These are phyloP conservation scores for Chrysomallon squamiferum DNA, from an alignment of 1,140 invertebrate genomes.

Conservation along the genomic window DNA sequence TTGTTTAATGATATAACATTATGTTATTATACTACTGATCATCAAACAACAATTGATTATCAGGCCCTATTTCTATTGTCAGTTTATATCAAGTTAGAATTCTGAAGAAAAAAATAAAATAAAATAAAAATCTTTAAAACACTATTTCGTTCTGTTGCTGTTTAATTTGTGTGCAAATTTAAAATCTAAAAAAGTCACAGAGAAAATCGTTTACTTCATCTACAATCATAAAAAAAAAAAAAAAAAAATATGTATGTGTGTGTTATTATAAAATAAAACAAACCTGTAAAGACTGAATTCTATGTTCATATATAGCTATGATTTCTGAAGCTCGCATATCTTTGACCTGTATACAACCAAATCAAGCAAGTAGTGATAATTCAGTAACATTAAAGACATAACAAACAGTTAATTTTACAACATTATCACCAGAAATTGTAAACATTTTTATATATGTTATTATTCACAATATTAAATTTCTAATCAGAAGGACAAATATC, in stretches of 20 bases:
- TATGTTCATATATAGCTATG: conserved; percentile 63
- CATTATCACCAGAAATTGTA: background rate
- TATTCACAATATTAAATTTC: background rate
- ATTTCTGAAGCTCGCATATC: conserved; percentile 59
- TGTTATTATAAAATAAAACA: too few species aligned
- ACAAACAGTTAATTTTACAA: background rate
- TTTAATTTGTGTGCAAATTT: too few species aligned
- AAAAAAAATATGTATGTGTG: too few species aligned
- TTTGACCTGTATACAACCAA: conserved; percentile 48
- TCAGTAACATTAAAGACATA: conserved; percentile 1
- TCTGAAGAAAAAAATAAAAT: background rate
- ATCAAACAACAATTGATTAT: too few species aligned
- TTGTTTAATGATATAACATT: background rate
- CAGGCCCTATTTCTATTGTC: background rate
- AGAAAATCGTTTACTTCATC: too few species aligned
- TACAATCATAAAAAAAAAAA: too few species aligned
- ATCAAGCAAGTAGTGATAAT: background rate
- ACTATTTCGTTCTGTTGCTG: too few species aligned
- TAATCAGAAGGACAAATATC: background rate
- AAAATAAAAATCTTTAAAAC: background rate
- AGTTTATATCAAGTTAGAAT: background rate
- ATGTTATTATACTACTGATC: too few species aligned
- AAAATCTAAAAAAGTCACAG: too few species aligned
- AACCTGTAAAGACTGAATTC: conserved; percentile 57
- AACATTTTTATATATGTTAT: background rate